These are phyloP conservation scores for Arctia plantaginis DNA, from an alignment of 2,888 invertebrate species.

Conservation along the genomic window DNA sequence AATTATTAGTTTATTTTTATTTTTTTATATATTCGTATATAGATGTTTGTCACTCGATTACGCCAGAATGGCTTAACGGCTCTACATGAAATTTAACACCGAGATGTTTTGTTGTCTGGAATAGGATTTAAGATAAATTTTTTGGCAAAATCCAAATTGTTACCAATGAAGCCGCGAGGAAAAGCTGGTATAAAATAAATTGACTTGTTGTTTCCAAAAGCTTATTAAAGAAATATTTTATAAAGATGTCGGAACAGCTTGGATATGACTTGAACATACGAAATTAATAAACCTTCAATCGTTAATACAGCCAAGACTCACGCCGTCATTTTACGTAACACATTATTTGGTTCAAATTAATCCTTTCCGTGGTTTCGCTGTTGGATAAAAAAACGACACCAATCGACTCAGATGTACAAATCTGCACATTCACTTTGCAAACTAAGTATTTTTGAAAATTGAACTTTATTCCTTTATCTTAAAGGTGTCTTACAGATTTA, in stretches of 20 bases:
- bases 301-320: constrained; percentile 16
- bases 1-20: too few relatives aligned
- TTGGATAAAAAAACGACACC: constrained; percentile 75
- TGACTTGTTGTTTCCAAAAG: not conserved
- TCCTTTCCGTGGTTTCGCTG: constrained; percentile 81
- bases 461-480: constrained; percentile 38
- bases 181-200: not conserved
- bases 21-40: too few relatives aligned
- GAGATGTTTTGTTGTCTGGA: too few relatives aligned
- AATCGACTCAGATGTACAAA: constrained; percentile 63
- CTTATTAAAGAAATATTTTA: not conserved
- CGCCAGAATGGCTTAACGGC: too few relatives aligned
- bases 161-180: not conserved
- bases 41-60: too few relatives aligned
- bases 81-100: too few relatives aligned
- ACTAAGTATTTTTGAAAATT: constrained; percentile 36
- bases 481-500: constrained; percentile 37
- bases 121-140: too few relatives aligned
- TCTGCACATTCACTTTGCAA: constrained; percentile 30
- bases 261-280: not conserved
- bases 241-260: not conserved
- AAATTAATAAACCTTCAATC: constrained; percentile 18
- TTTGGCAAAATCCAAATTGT: not conserved
- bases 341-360: constrained; percentile 82
- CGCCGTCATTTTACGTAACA: constrained; percentile 62